Evolutionary conservation across 2,888 invertebrate species (phyloP), one percentile per base, ranked within the genome.

Genomic region (Drosophila demipolita): DNA sequence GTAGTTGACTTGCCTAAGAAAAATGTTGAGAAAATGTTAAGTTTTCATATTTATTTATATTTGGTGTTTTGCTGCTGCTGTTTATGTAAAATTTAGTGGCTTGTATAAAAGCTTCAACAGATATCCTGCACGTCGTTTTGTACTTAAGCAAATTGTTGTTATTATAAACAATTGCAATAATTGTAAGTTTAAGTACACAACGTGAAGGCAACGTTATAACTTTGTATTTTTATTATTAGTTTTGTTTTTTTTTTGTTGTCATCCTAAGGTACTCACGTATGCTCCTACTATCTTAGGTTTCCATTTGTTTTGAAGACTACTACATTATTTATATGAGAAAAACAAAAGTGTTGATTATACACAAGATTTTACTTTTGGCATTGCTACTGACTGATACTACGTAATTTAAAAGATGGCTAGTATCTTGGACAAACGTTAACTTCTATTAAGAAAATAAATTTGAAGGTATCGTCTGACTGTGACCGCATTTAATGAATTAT

Each of bases 241-340:
- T 62, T 64, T 50, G 33, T 64, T 42, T 66, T 73, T 68, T 59
- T 62, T 48, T 29, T 20, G 48, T 60, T 23, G 62, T 80, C 49
- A 58, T 84, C 72, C 88, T 88, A 90, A 90, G 90, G 86, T 89
- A 89, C 86, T 87, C 86, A 79, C 75, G 90, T 87, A 86, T 90
- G 75, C 83, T 80, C 65, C 79, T 75, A 63, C 53, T 63, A 62
- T 57, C 40, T 71, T 74, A 73, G 69, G 64, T 62, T 82, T 59
- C 36, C 54, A 55, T 66, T 71, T 78, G 32, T 59, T 59, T 62
- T 59, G 45, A 64, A 71, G 61, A 59, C 63, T 55, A 73, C 68
- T 61, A 76, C 63, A 42, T 49, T 64, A 67, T 40, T 45, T 20
- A 45, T 55, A 49, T 32, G 33, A 63, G 35, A 42, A 62, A 35